Evolutionary conservation across 2,113 vertebrate species (phyloP).

Genomic region (Poeciliopsis retropinna): DNA sequence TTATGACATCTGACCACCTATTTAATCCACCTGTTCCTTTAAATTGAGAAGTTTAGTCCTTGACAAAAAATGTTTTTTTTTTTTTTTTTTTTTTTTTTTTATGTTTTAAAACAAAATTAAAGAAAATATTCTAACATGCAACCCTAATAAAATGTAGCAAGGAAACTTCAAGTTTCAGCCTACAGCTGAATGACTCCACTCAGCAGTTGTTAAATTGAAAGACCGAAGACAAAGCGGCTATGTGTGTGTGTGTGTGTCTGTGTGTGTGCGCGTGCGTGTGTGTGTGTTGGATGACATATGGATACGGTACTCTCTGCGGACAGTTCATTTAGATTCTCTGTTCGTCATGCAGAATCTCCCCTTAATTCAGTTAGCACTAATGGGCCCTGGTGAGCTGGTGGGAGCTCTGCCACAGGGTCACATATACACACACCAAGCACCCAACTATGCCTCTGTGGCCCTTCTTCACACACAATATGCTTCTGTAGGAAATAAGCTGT

Average conservation of each 20-base stretch:
- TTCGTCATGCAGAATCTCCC: slow-evolving; percentile 31
- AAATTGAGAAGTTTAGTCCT: no score
- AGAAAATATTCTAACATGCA: neutral
- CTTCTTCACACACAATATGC: slow-evolving; percentile 1
- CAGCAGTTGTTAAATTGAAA: neutral
- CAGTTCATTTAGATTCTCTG: slow-evolving; percentile 51
- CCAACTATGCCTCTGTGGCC: neutral
- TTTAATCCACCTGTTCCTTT: no score
- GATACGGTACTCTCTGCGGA: slow-evolving; percentile 15
- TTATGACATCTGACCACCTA: no score
- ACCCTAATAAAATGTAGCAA: neutral
- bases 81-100: neutral
- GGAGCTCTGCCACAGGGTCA: slow-evolving; percentile 30
- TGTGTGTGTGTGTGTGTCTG: neutral
- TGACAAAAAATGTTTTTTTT: no score
- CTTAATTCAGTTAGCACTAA: slow-evolving; percentile 64
- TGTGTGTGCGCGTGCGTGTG: neutral
- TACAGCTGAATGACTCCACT: neutral
- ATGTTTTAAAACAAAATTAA: neutral
- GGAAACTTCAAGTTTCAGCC: neutral
- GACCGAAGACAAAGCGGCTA: neutral
- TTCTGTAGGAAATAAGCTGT: neutral
- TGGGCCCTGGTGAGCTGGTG: slow-evolving; percentile 51
- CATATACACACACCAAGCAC: neutral
- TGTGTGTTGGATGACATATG: neutral